These are phyloP conservation scores for Patella caerulea DNA, from an alignment of 2,888 invertebrate species.

Conservation along the genomic window DNA sequence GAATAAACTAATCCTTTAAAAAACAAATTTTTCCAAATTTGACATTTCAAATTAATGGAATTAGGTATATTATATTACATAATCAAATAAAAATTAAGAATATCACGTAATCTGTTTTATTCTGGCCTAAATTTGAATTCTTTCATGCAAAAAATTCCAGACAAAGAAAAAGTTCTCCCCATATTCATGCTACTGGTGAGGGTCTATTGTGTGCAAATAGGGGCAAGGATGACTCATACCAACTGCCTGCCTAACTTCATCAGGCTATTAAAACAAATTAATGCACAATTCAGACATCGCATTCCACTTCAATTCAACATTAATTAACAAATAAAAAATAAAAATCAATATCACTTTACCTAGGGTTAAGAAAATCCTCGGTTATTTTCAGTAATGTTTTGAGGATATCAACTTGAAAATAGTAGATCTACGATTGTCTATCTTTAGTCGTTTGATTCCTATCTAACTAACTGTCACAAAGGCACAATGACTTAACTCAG, in stretches of 20 bases:
- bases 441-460: too few species aligned
- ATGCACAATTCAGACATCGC: neutral
- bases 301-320: neutral
- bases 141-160: slow-evolving; percentile 9
- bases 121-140: neutral
- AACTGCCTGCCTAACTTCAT: slow-evolving; percentile 10
- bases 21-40: too few species aligned
- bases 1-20: too few species aligned
- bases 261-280: slow-evolving; percentile 2
- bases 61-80: neutral
- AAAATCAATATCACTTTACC: neutral
- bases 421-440: too few species aligned
- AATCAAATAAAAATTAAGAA: neutral
- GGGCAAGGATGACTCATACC: slow-evolving; percentile 7
- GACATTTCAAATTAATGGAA: neutral
- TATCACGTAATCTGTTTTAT: neutral
- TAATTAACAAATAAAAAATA: too few species aligned
- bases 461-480: too few species aligned
- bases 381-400: too few species aligned
- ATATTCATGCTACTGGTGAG: slow-evolving; percentile 3
- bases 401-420: too few species aligned
- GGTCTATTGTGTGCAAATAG: slow-evolving; percentile 12
- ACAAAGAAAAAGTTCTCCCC: slow-evolving; percentile 5
- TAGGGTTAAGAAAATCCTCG: slow-evolving; percentile 1
- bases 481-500: too few species aligned